Conservation (phyloP, 2,113 vertebrate genomes). For the Castor canadensis region DNA sequence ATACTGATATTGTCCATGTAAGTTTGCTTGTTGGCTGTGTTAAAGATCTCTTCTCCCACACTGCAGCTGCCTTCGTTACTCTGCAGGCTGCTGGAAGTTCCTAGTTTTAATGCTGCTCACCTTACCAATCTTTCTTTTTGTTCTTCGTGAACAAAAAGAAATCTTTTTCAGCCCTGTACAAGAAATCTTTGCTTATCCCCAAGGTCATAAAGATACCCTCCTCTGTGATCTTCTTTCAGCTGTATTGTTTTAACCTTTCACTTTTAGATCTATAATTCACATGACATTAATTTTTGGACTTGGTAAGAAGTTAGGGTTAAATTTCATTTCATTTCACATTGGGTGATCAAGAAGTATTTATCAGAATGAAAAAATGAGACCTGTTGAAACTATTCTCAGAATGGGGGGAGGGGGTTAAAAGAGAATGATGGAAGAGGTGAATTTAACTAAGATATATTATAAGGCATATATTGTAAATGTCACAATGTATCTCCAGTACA, state of each 20-base stretch:
- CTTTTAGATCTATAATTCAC: not conserved
- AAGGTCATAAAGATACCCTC: not conserved
- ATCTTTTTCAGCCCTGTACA: not conserved
- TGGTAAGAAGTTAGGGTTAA: not conserved
- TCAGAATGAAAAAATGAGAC: too few relatives aligned
- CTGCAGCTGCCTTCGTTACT: not conserved
- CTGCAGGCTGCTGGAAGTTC: not conserved
- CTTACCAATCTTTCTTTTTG: not conserved
- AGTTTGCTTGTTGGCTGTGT: not conserved
- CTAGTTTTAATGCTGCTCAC: not conserved
- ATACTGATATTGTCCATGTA: not conserved
- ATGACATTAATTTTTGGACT: not conserved
- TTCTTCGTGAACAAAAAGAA: too few relatives aligned
- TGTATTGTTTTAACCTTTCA: constrained; percentile 22
- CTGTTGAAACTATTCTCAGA: too few relatives aligned
- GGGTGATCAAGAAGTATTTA: not conserved
- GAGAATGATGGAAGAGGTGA: too few relatives aligned
- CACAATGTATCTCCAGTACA: too few relatives aligned
- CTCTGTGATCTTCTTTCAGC: not conserved
- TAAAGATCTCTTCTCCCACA: not conserved
- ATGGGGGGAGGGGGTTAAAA: too few relatives aligned
- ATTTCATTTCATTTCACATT: not conserved
- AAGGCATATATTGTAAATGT: too few relatives aligned
- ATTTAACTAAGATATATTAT: too few relatives aligned
- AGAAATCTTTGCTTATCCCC: not conserved